Conservation (phyloP, 1,140 invertebrate species). For the Philopotamus ludificatus region DNA sequence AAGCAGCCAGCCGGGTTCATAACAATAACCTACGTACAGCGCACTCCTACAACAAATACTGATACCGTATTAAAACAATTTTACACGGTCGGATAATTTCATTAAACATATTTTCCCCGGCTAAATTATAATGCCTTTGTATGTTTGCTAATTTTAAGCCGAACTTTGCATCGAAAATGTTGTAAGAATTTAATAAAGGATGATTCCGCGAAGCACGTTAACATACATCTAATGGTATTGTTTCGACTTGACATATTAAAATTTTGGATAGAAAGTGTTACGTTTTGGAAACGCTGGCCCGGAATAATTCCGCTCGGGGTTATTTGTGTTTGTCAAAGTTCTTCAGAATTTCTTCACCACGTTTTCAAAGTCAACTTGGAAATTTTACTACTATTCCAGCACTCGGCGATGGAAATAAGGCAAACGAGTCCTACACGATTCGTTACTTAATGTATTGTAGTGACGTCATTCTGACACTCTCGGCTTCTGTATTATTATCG, state of each 20-base stretch:
- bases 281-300: too few species aligned
- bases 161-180: neutral
- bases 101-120: too few species aligned
- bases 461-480: too few species aligned
- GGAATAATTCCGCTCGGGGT: too few species aligned
- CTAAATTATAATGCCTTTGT: neutral
- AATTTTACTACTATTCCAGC: neutral
- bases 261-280: too few species aligned
- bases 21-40: too few species aligned
- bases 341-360: conserved; percentile 7
- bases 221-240: neutral
- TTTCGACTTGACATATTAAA: neutral
- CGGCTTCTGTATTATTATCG: too few species aligned
- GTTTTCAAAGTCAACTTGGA: conserved; percentile 6
- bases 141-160: neutral
- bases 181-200: neutral
- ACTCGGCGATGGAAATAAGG: neutral
- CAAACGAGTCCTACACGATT: conserved; percentile 17
- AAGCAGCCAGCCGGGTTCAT: too few species aligned
- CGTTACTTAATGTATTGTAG: conserved; percentile 9
- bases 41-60: neutral
- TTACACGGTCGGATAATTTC: neutral
- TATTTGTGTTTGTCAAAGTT: conserved; percentile 23
- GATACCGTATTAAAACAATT: neutral
- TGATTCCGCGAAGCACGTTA: neutral